phyloP scores from a whole-genome alignment of 2,113 vertebrate species.

The Grallaria varia region DNA sequence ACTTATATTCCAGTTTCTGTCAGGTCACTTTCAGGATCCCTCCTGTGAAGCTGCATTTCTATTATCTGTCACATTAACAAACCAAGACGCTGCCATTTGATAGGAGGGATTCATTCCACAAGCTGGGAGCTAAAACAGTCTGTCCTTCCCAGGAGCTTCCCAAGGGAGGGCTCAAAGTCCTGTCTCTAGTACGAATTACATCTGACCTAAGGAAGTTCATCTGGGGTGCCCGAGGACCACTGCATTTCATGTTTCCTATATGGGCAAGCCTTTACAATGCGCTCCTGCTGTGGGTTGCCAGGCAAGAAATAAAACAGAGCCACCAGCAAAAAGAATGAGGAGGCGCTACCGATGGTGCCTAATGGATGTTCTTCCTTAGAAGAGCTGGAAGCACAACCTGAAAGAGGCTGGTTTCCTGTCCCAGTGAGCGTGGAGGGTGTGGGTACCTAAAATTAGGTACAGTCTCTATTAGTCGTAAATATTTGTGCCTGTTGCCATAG shows the following conservation, averaged over 20 bases:
- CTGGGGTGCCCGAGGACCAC: background rate
- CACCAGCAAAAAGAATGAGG: background rate
- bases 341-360: background rate
- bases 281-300: background rate
- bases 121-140: background rate
- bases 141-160: background rate
- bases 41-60: background rate
- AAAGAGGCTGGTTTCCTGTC: background rate
- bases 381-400: background rate
- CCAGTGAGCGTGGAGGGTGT: background rate
- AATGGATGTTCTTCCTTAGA: background rate
- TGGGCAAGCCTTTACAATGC: background rate
- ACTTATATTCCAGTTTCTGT: background rate
- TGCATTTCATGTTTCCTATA: background rate
- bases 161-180: background rate
- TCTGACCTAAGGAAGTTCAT: background rate
- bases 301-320: background rate
- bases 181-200: background rate
- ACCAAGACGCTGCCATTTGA: background rate
- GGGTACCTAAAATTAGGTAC: conserved; percentile 2
- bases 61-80: background rate
- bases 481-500: conserved; percentile 20
- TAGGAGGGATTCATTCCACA: background rate
- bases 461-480: background rate
- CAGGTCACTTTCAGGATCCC: background rate